These are phyloP conservation scores for Drosophila bunnanda DNA, from an alignment of 2,888 invertebrate species.

Conservation along the genomic window DNA sequence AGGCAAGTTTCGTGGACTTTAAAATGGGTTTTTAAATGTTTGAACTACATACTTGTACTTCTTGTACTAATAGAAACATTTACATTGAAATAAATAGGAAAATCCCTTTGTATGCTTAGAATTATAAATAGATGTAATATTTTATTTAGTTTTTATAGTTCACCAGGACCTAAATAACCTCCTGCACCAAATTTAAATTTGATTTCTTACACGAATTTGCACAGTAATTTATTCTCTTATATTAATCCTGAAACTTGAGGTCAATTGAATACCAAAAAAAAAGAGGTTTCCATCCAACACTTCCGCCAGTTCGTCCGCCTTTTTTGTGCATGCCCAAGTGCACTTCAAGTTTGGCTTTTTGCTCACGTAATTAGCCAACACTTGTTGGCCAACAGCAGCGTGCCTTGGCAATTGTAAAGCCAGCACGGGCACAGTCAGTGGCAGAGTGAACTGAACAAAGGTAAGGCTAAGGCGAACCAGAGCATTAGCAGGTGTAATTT, in stretches of 20 bases:
- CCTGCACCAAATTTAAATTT: no score
- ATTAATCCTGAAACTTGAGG: constrained; percentile 7
- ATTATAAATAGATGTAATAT: no score
- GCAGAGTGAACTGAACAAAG: constrained; percentile 18
- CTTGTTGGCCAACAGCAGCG: constrained; percentile 61
- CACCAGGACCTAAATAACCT: no score
- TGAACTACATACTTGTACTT: neutral
- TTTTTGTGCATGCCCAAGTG: constrained; percentile 69
- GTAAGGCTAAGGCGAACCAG: constrained; percentile 24
- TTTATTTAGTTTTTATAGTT: no score
- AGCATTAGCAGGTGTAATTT: constrained; percentile 71
- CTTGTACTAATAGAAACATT: neutral
- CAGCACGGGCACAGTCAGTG: neutral
- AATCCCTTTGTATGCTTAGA: no score
- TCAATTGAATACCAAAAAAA: constrained; percentile 10
- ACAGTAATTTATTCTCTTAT: neutral
- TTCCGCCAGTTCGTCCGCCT: constrained; percentile 14
- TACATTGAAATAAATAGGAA: no score
- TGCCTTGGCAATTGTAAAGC: constrained; percentile 34
- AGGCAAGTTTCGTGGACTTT: constrained; percentile 56
- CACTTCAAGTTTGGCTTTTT: constrained; percentile 60
- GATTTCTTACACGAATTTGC: neutral
- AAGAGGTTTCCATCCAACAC: neutral
- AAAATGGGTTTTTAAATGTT: constrained; percentile 37
- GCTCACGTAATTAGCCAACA: constrained; percentile 78